Evolutionary conservation across 2,888 invertebrate species (phyloP).

Genomic region (Scaeva pyrastri): DNA sequence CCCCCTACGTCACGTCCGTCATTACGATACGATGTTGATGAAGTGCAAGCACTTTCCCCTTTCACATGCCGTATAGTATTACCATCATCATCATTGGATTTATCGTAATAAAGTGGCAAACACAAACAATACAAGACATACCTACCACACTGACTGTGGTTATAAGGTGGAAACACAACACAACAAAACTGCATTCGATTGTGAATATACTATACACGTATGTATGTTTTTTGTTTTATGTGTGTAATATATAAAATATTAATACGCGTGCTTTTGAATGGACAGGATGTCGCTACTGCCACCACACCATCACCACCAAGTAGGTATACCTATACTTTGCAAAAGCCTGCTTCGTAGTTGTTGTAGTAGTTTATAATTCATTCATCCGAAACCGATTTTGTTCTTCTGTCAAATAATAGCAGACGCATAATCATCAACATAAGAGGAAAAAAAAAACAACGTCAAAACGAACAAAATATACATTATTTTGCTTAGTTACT

Average conservation of each 20-base stretch:
- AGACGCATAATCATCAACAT: not conserved
- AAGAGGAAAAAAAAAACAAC: not conserved
- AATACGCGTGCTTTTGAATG: constrained; percentile 63
- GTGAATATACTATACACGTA: not conserved
- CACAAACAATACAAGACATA: constrained; percentile 36
- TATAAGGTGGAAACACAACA: constrained; percentile 31
- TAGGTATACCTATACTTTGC: no score
- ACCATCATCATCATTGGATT: constrained; percentile 55
- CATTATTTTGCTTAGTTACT: constrained; percentile 57
- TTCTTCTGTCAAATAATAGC: constrained; percentile 8
- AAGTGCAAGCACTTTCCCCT: constrained; percentile 74
- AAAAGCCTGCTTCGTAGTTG: constrained; percentile 33
- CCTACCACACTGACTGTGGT: constrained; percentile 26
- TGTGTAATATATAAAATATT: no score
- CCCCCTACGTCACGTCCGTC: no score
- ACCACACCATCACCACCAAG: constrained; percentile 10
- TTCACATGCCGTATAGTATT: constrained; percentile 70
- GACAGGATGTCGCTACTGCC: constrained; percentile 65
- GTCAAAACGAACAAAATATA: constrained; percentile 30
- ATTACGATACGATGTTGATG: constrained; percentile 35
- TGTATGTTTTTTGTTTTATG: no score
- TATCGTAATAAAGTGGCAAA: constrained; percentile 48
- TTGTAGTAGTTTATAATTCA: constrained; percentile 56
- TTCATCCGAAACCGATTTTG: constrained; percentile 51
- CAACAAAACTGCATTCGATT: constrained; percentile 32